Percentiles rank a stretch among this genome's conserved stretches.
phyloP scores from a whole-genome alignment of 2,888 invertebrate genomes.

The Homarus gammarus region DNA sequence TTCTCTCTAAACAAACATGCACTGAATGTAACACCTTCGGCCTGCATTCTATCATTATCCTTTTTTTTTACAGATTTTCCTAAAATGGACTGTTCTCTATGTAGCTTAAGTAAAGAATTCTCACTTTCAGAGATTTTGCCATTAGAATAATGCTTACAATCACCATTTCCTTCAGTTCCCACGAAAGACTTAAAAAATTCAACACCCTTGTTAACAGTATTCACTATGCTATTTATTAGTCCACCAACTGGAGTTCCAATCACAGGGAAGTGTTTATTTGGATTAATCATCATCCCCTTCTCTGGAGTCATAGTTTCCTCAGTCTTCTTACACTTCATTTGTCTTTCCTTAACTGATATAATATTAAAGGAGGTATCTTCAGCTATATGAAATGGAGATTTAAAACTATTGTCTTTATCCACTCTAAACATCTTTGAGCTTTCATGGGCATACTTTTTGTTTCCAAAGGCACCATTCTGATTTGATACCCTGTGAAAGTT shows the following conservation, averaged over 20 bases:
- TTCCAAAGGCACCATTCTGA: constrained; percentile 27
- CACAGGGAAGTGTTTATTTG: not conserved
- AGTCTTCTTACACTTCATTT: not conserved
- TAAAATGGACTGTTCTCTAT: not conserved
- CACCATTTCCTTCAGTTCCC: not conserved
- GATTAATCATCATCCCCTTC: too few species aligned
- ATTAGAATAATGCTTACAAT: not conserved
- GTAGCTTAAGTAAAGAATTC: not conserved
- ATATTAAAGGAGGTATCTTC: not conserved
- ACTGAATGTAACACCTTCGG: not conserved
- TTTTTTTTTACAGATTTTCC: not conserved
- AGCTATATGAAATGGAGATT: constrained; percentile 29
- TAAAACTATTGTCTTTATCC: constrained; percentile 38
- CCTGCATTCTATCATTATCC: not conserved
- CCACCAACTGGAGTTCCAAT: not conserved
- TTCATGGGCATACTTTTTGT: constrained; percentile 2
- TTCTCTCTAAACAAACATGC: not conserved
- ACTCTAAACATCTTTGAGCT: not conserved
- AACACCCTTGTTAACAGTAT: constrained; percentile 43
- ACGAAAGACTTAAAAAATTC: constrained; percentile 34
- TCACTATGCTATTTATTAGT: constrained; percentile 38
- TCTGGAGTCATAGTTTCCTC: not conserved
- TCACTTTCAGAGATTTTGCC: not conserved
- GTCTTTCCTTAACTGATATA: not conserved
- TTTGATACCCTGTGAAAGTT: constrained; percentile 10